A percentile compares a stretch with the other conserved stretches of the same genome.
Evolutionary conservation across 2,888 invertebrate species (phyloP).

Genomic region (Cerastoderma edule): DNA sequence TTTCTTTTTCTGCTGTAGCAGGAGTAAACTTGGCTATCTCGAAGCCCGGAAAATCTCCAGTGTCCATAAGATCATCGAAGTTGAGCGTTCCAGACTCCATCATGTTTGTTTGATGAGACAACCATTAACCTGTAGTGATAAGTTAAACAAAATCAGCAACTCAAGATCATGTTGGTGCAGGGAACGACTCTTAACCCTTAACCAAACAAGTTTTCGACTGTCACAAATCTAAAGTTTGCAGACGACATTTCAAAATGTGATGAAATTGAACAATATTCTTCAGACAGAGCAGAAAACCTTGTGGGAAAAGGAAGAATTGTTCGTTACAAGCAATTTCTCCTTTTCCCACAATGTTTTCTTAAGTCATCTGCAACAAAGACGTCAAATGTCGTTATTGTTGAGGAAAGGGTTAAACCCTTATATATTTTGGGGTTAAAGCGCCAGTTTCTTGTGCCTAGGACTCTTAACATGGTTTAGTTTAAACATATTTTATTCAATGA

Average conservation of each 20-base stretch:
- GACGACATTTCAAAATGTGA: neutral
- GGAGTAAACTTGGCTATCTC: conserved; percentile 56
- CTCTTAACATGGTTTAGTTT: too few relatives aligned
- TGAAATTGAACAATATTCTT: neutral
- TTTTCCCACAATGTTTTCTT: too few relatives aligned
- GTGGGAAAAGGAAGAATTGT: too few relatives aligned
- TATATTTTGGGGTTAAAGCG: too few relatives aligned
- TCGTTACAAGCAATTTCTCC: too few relatives aligned
- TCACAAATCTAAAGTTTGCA: neutral
- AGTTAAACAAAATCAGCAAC: neutral
- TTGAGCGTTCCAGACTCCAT: conserved; percentile 50
- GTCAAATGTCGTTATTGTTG: too few relatives aligned
- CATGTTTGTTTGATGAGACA: neutral
- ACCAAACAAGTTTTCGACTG: neutral
- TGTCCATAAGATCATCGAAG: conserved; percentile 57
- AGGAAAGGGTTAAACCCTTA: too few relatives aligned
- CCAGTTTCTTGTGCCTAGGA: too few relatives aligned
- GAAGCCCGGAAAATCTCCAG: conserved; percentile 56
- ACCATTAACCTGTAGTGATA: neutral
- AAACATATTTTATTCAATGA: too few relatives aligned
- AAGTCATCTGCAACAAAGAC: too few relatives aligned
- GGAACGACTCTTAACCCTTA: too few relatives aligned
- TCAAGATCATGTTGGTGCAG: neutral
- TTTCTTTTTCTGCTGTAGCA: conserved; percentile 29
- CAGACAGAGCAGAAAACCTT: neutral